phyloP scores from a whole-genome alignment of 2,797 vertebrate genomes.

The Chaunax sp. region DNA sequence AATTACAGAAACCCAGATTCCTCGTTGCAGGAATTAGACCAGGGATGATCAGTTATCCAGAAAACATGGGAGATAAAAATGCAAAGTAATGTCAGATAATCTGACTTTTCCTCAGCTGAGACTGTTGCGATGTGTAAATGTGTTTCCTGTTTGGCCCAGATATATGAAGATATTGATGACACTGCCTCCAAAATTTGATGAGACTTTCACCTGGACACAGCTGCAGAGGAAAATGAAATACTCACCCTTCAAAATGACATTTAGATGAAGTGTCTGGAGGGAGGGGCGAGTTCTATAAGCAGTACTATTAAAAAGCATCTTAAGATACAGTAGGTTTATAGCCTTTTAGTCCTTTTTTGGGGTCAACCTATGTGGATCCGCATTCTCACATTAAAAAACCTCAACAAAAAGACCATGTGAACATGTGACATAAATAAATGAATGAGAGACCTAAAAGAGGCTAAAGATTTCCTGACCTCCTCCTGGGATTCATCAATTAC shows the following conservation, averaged over 20 bases:
- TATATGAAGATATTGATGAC: conserved; percentile 13
- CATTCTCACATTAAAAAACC: neutral
- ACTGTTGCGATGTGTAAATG: conserved; percentile 9
- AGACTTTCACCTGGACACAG: conserved; percentile 29
- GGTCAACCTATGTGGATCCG: neutral
- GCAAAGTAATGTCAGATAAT: no score
- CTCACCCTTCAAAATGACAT: conserved; percentile 19
- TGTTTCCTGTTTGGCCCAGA: conserved; percentile 12
- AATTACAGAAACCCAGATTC: no score
- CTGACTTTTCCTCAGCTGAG: conserved; percentile 5
- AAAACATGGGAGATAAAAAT: no score
- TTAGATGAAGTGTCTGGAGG: conserved; percentile 26
- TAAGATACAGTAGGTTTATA: conserved; percentile 4
- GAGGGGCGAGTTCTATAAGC: neutral
- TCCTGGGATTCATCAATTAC: conserved; percentile 20
- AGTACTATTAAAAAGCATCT: neutral
- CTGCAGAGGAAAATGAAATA: conserved; percentile 26
- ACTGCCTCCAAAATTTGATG: conserved; percentile 17
- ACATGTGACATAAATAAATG: neutral
- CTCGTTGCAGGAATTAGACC: no score
- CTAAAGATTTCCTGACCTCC: conserved; percentile 13
- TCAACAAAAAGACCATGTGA: neutral
- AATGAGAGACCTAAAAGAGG: conserved; percentile 12
- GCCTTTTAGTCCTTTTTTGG: conserved; percentile 1
- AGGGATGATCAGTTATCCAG: no score